phyloP scores from a whole-genome alignment of 2,888 invertebrate species.

The Keiferia lycopersicella region DNA sequence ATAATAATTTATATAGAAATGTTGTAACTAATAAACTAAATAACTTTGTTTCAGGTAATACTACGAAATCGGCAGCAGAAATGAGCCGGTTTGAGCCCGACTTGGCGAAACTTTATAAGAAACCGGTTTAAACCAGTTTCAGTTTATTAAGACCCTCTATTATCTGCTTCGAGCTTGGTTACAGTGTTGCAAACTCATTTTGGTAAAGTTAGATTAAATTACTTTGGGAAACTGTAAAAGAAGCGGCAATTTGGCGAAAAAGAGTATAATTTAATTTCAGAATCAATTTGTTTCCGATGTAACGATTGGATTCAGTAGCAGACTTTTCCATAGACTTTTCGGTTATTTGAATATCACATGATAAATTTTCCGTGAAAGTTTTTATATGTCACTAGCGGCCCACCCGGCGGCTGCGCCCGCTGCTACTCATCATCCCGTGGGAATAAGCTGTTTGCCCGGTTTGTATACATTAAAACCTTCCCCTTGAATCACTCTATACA shows the following conservation, averaged over 20 bases:
- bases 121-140: not conserved
- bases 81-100: not conserved
- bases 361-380: too few relatives aligned
- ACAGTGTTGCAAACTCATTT: slow-evolving; percentile 14
- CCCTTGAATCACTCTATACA: too few relatives aligned
- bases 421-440: too few relatives aligned
- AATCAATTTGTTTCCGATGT: not conserved
- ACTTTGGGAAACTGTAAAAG: not conserved
- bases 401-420: too few relatives aligned
- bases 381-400: too few relatives aligned
- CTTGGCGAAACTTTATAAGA: slow-evolving; percentile 1
- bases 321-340: too few relatives aligned
- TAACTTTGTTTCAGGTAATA: slow-evolving; percentile 19
- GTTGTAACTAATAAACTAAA: too few relatives aligned
- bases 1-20: too few relatives aligned
- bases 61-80: not conserved
- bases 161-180: slow-evolving; percentile 9
- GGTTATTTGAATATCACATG: too few relatives aligned
- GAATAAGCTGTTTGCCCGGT: too few relatives aligned
- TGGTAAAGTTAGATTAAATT: not conserved
- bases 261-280: not conserved
- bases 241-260: not conserved
- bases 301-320: not conserved
- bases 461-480: too few relatives aligned
- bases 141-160: slow-evolving; percentile 1